These are phyloP conservation scores for Actinopyga echinites DNA, from an alignment of 53 echinoderm and acorn worm species.

Conservation along the genomic window DNA sequence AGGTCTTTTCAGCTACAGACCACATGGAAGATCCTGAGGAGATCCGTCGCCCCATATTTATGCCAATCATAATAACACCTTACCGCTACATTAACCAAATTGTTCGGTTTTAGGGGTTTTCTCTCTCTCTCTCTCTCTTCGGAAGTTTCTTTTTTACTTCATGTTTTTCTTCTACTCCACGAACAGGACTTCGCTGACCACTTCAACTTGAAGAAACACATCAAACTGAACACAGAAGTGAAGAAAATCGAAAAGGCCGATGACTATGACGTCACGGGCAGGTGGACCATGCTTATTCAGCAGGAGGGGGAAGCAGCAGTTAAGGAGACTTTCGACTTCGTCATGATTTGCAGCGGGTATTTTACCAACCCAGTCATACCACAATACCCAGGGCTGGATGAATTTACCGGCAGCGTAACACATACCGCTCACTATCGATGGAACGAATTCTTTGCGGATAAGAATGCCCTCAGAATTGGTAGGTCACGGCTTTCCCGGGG, in stretches of 20 bases:
- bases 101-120: too few relatives aligned
- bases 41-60: too few relatives aligned
- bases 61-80: too few relatives aligned
- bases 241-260: slow-evolving; percentile 1
- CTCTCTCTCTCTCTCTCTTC: too few relatives aligned
- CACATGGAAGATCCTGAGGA: too few relatives aligned
- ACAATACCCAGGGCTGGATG: background rate
- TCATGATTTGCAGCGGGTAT: slow-evolving; percentile 20
- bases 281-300: background rate
- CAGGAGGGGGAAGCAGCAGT: background rate
- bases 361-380: slow-evolving; percentile 1
- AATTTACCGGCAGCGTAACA: background rate
- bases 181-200: slow-evolving; percentile 21
- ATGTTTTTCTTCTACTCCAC: too few relatives aligned
- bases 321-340: background rate
- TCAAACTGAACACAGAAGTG: background rate
- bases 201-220: background rate
- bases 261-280: slow-evolving; percentile 10
- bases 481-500: background rate
- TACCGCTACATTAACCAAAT: too few relatives aligned
- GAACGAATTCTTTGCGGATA: background rate
- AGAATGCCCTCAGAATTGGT: slow-evolving; percentile 12
- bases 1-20: too few relatives aligned
- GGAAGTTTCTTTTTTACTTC: too few relatives aligned
- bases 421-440: slow-evolving; percentile 1